phyloP scores from a whole-genome alignment of 2,113 vertebrate genomes.

The Callipepla squamata region DNA sequence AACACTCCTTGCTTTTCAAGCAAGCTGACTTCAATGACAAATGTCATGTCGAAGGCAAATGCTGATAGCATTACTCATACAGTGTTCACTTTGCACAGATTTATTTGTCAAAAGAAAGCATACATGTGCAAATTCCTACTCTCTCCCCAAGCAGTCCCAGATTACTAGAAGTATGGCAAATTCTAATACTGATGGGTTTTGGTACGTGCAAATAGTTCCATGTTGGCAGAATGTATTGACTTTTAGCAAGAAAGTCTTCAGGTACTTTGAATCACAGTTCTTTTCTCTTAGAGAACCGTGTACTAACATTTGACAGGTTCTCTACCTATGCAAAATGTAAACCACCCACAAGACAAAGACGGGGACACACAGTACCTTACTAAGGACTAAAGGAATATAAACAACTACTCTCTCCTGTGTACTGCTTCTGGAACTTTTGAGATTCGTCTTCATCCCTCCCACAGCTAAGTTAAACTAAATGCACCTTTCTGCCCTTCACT shows the following conservation, averaged over 20 bases:
- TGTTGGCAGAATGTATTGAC: accelerated
- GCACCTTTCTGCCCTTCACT: background rate
- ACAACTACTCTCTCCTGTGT: background rate
- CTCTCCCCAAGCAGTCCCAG: background rate
- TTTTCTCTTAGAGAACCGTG: background rate
- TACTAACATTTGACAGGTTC: background rate
- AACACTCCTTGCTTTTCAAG: background rate
- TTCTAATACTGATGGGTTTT: background rate
- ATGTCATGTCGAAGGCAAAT: background rate
- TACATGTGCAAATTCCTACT: accelerated
- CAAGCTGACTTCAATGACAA: background rate
- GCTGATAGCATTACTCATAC: background rate
- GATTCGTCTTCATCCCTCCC: background rate
- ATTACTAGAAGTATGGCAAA: background rate
- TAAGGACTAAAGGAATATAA: background rate
- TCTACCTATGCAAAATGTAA: background rate
- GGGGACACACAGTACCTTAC: background rate
- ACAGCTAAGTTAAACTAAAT: background rate
- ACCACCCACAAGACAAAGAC: background rate
- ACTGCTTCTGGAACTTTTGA: background rate
- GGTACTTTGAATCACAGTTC: background rate
- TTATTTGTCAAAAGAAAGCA: background rate
- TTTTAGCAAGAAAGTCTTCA: background rate
- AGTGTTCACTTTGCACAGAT: accelerated
- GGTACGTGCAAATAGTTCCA: background rate